Evolutionary conservation across 2,113 vertebrate genomes (phyloP).

Genomic region (Muntiacus muntjak): DNA sequence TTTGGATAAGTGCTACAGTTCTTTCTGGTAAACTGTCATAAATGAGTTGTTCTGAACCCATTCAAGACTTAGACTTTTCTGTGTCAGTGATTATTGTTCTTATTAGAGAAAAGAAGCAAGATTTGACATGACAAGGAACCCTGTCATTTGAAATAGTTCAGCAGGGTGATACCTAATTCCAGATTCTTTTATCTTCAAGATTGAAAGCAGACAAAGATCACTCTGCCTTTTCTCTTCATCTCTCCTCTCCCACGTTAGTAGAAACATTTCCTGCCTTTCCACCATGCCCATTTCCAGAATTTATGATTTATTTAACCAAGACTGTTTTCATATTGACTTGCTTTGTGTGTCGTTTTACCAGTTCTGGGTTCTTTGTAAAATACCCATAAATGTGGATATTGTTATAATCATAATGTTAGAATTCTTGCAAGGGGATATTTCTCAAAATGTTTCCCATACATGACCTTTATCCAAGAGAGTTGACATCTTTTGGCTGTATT

Average conservation of each 20-base stretch:
- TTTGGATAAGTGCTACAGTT: neutral
- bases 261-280: neutral
- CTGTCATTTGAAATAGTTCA: neutral
- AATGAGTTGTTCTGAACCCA: neutral
- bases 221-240: neutral
- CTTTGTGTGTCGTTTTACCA: neutral
- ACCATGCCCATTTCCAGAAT: neutral
- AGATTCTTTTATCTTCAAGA: neutral
- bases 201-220: neutral
- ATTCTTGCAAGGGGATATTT: neutral
- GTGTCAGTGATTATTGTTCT: neutral
- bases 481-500: neutral
- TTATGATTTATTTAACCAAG: neutral
- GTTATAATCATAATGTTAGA: neutral
- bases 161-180: neutral
- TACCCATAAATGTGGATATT: neutral
- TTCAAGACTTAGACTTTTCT: neutral
- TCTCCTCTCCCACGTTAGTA: neutral
- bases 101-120: neutral
- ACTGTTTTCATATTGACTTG: neutral
- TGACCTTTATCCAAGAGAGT: neutral
- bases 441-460: neutral
- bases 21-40: neutral
- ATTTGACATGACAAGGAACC: neutral
- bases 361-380: neutral